Evolutionary conservation across 1,140 invertebrate species (phyloP).

Genomic region (Drosophila takahashii): DNA sequence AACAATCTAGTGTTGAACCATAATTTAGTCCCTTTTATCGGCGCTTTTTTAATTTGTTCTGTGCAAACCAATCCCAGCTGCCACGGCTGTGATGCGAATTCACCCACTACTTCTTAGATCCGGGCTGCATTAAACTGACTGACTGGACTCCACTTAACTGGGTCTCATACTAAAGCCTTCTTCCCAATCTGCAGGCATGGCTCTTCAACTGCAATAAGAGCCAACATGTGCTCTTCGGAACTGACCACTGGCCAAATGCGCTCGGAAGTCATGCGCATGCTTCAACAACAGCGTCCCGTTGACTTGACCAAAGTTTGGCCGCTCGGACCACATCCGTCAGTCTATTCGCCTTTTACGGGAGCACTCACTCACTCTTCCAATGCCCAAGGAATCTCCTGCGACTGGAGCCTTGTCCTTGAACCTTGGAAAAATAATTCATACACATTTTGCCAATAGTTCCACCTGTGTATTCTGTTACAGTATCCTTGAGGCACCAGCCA

Average conservation of each 20-base stretch:
- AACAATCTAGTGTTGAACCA: no score
- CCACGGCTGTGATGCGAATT: background rate
- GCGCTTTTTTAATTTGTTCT: background rate
- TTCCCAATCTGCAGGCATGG: background rate
- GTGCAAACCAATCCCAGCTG: background rate
- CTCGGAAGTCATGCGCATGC: constrained; percentile 4
- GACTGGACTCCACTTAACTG: background rate
- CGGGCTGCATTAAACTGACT: constrained; percentile 8
- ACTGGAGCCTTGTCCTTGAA: constrained; percentile 2
- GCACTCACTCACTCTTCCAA: no score
- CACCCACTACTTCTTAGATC: background rate
- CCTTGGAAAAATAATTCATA: background rate
- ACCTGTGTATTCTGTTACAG: background rate
- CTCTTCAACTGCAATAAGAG: constrained; percentile 15
- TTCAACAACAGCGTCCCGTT: background rate
- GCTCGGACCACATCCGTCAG: background rate
- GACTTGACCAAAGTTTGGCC: background rate
- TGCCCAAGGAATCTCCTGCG: background rate
- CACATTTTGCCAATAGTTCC: background rate
- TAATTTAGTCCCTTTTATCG: no score
- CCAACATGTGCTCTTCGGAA: constrained; percentile 1
- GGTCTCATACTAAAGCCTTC: background rate
- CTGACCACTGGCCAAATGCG: constrained; percentile 12
- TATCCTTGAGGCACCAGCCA: background rate
- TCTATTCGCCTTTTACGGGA: background rate